A percentile compares a stretch with the other conserved stretches of the same genome.
Conservation (phyloP, 1,140 invertebrate genomes). For the Schlechtendalia chinensis region DNA sequence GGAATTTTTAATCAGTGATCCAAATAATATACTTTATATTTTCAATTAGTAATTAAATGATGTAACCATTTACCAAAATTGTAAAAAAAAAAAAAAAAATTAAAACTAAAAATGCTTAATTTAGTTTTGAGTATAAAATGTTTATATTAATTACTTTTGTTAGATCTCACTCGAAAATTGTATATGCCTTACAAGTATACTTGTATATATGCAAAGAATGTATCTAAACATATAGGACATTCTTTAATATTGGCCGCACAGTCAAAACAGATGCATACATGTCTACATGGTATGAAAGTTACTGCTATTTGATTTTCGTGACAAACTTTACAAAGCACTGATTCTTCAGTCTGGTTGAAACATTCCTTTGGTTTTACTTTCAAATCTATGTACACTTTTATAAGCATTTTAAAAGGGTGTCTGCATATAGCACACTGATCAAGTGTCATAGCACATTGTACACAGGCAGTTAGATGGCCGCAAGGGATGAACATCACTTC, state of each 20-base stretch:
- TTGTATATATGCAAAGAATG: slow-evolving; percentile 70
- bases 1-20: too few relatives aligned
- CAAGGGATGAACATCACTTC: slow-evolving; percentile 84
- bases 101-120: too few relatives aligned
- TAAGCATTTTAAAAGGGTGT: slow-evolving; percentile 67
- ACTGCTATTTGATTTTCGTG: slow-evolving; percentile 78
- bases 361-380: not conserved
- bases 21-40: too few relatives aligned
- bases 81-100: too few relatives aligned
- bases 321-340: slow-evolving; percentile 67
- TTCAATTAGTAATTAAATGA: too few relatives aligned
- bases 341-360: not conserved
- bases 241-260: slow-evolving; percentile 75
- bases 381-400: slow-evolving; percentile 59
- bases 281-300: slow-evolving; percentile 84
- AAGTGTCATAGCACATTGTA: slow-evolving; percentile 75
- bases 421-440: slow-evolving; percentile 80
- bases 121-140: too few relatives aligned
- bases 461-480: slow-evolving; percentile 84
- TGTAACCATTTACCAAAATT: too few relatives aligned
- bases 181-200: slow-evolving; percentile 54
- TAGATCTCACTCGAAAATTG: too few relatives aligned
- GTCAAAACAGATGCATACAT: slow-evolving; percentile 79
- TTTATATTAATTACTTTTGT: too few relatives aligned
- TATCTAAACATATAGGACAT: slow-evolving; percentile 80